These are phyloP conservation scores for Macrosiphum euphorbiae DNA, from an alignment of 2,888 invertebrate genomes.

Conservation along the genomic window DNA sequence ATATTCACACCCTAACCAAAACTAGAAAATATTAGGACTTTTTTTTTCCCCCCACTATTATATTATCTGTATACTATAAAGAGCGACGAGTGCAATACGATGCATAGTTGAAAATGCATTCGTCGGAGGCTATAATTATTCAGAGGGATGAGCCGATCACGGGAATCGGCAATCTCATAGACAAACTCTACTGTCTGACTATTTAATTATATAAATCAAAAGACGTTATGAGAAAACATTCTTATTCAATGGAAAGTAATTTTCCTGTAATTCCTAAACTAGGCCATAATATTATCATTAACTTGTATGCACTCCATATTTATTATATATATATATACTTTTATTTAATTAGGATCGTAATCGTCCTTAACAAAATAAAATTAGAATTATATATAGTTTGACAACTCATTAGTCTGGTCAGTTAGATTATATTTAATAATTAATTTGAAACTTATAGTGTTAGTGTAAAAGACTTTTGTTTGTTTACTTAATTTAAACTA, in stretches of 20 bases:
- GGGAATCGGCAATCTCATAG: not conserved
- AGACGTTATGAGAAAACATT: not conserved
- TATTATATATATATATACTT: not conserved
- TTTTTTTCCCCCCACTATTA: not conserved
- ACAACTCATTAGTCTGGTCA: slow-evolving; percentile 56
- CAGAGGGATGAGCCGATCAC: not conserved
- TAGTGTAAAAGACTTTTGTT: slow-evolving; percentile 15
- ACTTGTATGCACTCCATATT: not conserved
- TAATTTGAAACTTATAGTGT: slow-evolving; percentile 15
- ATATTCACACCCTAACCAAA: not conserved
- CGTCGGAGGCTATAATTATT: slow-evolving; percentile 5
- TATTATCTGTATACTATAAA: not conserved
- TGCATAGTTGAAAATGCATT: not conserved
- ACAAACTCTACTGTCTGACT: not conserved
- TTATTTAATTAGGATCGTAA: not conserved
- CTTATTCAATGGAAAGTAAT: not conserved
- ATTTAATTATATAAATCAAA: not conserved
- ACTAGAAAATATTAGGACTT: slow-evolving; percentile 2
- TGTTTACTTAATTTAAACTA: slow-evolving; percentile 21
- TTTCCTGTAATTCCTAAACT: slow-evolving; percentile 16
- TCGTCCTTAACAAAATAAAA: slow-evolving; percentile 13
- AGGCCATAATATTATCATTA: slow-evolving; percentile 1
- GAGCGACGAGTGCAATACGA: not conserved
- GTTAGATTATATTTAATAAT: slow-evolving; percentile 34
- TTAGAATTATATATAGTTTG: slow-evolving; percentile 29